These are phyloP conservation scores for Hepsetus odoe DNA, from an alignment of 2,113 vertebrate species.

Conservation along the genomic window DNA sequence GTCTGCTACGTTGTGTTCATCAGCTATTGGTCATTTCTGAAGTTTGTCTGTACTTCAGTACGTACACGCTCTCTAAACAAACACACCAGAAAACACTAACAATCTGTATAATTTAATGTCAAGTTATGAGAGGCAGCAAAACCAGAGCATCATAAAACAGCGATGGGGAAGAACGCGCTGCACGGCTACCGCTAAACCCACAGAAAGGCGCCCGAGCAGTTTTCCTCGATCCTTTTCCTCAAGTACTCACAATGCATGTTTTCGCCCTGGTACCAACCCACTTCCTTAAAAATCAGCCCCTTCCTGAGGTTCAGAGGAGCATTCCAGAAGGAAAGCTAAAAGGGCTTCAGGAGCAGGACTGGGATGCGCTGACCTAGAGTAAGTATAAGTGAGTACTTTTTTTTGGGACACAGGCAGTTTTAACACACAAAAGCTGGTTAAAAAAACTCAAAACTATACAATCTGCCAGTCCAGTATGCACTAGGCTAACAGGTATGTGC, in stretches of 20 bases:
- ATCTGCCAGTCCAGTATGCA: constrained; percentile 47
- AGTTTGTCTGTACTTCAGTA: not conserved
- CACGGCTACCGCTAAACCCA: constrained; percentile 38
- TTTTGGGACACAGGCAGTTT: constrained; percentile 14
- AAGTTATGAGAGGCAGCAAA: constrained; percentile 27
- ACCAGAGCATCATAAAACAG: constrained; percentile 17
- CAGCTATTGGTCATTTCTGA: not conserved
- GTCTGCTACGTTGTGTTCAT: constrained; percentile 51
- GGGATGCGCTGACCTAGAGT: constrained; percentile 13
- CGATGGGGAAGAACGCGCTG: constrained; percentile 31
- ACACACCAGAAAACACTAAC: constrained; percentile 1
- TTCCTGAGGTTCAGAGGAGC: constrained; percentile 48
- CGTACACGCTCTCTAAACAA: not conserved
- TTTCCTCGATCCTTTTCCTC: not conserved
- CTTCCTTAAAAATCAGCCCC: constrained; percentile 31
- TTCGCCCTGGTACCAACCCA: not conserved
- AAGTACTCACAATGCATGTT: not conserved
- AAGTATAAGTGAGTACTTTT: not conserved
- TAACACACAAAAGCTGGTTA: constrained; percentile 65
- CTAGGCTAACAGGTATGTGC: constrained; percentile 62
- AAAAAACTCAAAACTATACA: constrained; percentile 67
- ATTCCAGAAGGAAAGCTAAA: not conserved
- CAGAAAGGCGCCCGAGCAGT: constrained; percentile 6
- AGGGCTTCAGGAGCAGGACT: constrained; percentile 29
- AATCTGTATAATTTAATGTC: constrained; percentile 54